Conservation (phyloP, 1,140 invertebrate species). For the Batillaria attramentaria region DNA sequence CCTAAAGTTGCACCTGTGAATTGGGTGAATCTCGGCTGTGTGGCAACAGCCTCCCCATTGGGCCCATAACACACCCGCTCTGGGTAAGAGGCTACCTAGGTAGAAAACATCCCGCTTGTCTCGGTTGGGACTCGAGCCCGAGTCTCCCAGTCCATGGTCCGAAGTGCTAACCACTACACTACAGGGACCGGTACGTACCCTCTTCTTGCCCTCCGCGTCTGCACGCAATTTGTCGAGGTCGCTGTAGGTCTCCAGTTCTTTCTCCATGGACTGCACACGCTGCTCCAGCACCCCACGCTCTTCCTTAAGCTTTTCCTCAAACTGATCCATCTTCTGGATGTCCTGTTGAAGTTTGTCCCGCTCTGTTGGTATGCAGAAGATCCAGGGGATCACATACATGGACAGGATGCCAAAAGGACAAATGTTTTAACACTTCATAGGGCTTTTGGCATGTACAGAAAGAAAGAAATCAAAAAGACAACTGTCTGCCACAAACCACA, state of each 20-base stretch:
- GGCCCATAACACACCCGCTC: too few species aligned
- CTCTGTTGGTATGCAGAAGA: constrained; percentile 59
- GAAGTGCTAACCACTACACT: too few species aligned
- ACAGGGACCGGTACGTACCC: constrained; percentile 57
- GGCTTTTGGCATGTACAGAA: not conserved
- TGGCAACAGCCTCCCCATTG: too few species aligned
- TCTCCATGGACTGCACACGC: constrained; percentile 73
- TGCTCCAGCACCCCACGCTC: constrained; percentile 73
- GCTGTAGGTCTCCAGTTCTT: constrained; percentile 72
- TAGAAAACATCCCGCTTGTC: too few species aligned
- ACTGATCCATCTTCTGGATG: constrained; percentile 74
- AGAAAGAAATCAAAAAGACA: too few species aligned
- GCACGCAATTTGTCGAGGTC: constrained; percentile 73
- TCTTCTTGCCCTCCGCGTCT: constrained; percentile 73
- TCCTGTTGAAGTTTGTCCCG: constrained; percentile 74
- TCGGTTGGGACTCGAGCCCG: too few species aligned
- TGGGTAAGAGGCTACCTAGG: too few species aligned
- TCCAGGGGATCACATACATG: not conserved
- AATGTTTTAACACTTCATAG: not conserved
- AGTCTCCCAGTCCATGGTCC: too few species aligned
- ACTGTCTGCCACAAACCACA: too few species aligned
- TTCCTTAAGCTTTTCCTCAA: constrained; percentile 76
- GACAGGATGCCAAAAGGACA: not conserved
- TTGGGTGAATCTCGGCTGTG: too few species aligned
- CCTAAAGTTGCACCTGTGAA: too few species aligned